A percentile compares a stretch with the other conserved stretches of the same genome.
Conservation (phyloP, 2,797 vertebrate genomes). For the Hoplostethus atlanticus region DNA sequence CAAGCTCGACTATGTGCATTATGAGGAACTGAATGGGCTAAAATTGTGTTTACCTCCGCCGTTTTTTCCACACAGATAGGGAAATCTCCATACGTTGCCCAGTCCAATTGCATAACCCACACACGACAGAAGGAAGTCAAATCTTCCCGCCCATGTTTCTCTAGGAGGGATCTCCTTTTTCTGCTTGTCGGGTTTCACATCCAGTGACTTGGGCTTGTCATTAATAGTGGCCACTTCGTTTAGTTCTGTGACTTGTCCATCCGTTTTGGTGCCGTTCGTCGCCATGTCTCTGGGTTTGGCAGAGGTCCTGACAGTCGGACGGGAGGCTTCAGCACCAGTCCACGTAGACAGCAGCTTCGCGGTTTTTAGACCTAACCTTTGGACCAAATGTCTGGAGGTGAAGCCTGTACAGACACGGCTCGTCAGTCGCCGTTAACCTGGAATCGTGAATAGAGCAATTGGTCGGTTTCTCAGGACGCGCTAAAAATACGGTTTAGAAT, state of each 20-base stretch:
- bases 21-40: constrained; percentile 34
- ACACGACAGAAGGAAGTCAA: constrained; percentile 99
- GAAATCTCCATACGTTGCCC: constrained; percentile 98
- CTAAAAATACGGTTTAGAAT: constrained; percentile 50
- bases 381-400: constrained; percentile 74
- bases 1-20: constrained; percentile 33
- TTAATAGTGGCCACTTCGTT: constrained; percentile 92
- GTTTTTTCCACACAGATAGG: constrained; percentile 98
- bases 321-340: constrained; percentile 92
- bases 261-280: constrained; percentile 93
- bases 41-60: constrained; percentile 90
- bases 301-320: constrained; percentile 90
- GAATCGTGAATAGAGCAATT: constrained; percentile 76
- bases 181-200: constrained; percentile 93
- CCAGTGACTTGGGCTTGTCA: constrained; percentile 94
- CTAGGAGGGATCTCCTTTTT: constrained; percentile 90
- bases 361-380: constrained; percentile 80
- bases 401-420: constrained; percentile 70
- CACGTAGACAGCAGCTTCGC: constrained; percentile 99
- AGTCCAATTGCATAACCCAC: constrained; percentile 99
- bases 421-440: constrained; percentile 82
- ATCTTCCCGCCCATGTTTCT: constrained; percentile 96
- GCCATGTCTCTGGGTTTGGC: constrained; percentile 93
- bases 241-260: constrained; percentile 96
- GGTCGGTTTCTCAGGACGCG: constrained; percentile 45